Percentiles rank a stretch among this genome's conserved stretches.
phyloP scores from a whole-genome alignment of 2,113 vertebrate species.

The Crocuta crocuta region DNA sequence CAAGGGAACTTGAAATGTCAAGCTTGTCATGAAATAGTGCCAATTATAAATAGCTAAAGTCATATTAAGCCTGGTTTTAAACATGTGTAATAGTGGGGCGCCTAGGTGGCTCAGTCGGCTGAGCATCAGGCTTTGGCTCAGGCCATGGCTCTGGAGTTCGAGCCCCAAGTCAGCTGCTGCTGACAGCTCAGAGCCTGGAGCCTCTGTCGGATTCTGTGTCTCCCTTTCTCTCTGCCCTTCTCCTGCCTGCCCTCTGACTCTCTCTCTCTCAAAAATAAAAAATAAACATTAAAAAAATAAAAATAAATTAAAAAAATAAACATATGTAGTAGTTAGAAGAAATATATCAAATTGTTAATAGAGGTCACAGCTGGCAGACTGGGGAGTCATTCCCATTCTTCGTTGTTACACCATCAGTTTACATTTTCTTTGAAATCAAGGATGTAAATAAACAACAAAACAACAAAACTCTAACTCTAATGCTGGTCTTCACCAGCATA shows the following conservation, averaged over 20 bases:
- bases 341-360: neutral
- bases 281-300: too few relatives aligned
- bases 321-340: neutral
- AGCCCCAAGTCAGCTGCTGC: too few relatives aligned
- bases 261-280: too few relatives aligned
- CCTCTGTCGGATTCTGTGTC: too few relatives aligned
- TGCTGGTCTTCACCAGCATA: neutral
- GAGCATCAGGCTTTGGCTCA: too few relatives aligned
- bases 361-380: neutral
- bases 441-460: neutral
- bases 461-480: neutral
- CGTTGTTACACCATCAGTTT: neutral
- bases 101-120: too few relatives aligned
- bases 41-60: neutral
- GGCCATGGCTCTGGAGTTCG: too few relatives aligned
- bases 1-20: neutral
- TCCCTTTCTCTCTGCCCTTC: too few relatives aligned
- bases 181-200: too few relatives aligned
- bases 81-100: neutral
- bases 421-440: neutral
- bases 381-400: neutral
- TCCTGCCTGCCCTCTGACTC: too few relatives aligned
- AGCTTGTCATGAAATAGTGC: accelerated
- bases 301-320: neutral
- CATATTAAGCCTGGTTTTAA: neutral